Percentiles rank a stretch among this genome's conserved stretches.
phyloP scores from a whole-genome alignment of 2,888 invertebrate genomes.

The Dolichomitus sp. region DNA sequence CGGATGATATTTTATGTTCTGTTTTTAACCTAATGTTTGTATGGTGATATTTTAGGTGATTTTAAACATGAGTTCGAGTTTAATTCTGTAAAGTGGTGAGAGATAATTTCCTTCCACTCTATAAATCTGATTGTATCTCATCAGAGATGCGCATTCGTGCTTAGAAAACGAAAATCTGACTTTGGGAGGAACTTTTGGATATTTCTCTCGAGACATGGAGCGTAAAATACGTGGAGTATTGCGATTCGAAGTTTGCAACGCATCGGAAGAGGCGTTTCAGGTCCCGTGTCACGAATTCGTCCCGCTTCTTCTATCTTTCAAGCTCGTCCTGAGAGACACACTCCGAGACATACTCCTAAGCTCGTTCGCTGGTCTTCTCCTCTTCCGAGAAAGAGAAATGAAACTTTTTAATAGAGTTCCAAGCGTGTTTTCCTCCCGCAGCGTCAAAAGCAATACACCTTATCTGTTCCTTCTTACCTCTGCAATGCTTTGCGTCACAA shows the following conservation, averaged over 20 bases:
- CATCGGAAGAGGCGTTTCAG: slow-evolving; percentile 32
- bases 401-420: slow-evolving; percentile 73
- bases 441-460: slow-evolving; percentile 9
- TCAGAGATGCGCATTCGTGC: slow-evolving; percentile 49
- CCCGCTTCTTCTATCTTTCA: slow-evolving; percentile 25
- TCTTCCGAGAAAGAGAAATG: slow-evolving; percentile 58
- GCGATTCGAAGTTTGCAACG: slow-evolving; percentile 56
- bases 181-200: slow-evolving; percentile 46
- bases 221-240: slow-evolving; percentile 11
- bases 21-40: no score
- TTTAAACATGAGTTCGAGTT: no score
- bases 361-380: slow-evolving; percentile 12
- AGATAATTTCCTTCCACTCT: no score
- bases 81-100: no score
- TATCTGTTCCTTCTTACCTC: slow-evolving; percentile 12
- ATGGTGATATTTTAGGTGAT: no score
- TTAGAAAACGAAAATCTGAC: slow-evolving; percentile 44
- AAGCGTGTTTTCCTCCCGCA: slow-evolving; percentile 53
- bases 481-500: slow-evolving; percentile 23
- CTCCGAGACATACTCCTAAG: slow-evolving; percentile 2
- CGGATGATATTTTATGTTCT: no score
- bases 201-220: slow-evolving; percentile 62
- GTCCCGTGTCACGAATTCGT: slow-evolving; percentile 58
- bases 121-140: background rate
- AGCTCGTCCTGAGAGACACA: slow-evolving; percentile 51